Evolutionary conservation across 2,888 invertebrate species (phyloP).

Genomic region (Ophion ellenae): DNA sequence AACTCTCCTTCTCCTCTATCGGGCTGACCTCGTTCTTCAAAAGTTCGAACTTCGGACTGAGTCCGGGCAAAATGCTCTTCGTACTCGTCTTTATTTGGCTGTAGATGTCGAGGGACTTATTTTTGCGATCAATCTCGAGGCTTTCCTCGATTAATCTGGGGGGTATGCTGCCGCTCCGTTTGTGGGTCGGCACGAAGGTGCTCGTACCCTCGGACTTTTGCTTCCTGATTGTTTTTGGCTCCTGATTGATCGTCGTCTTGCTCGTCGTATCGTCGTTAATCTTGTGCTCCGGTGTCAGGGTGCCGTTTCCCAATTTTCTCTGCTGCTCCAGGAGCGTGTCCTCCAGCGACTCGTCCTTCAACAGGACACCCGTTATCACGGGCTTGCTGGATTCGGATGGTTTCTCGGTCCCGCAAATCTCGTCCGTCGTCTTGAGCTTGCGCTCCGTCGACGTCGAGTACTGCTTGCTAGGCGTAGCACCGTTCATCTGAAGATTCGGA

Average conservation of each 20-base stretch:
- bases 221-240: constrained; percentile 35
- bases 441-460: constrained; percentile 74
- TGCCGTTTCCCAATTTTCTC: constrained; percentile 84
- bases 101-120: constrained; percentile 84
- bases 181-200: constrained; percentile 84
- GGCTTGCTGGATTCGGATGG: constrained; percentile 86
- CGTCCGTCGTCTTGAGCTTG: constrained; percentile 77
- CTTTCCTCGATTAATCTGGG: constrained; percentile 85
- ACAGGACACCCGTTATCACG: constrained; percentile 89
- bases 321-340: constrained; percentile 84
- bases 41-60: constrained; percentile 87
- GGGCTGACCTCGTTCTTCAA: constrained; percentile 85
- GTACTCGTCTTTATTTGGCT: constrained; percentile 85
- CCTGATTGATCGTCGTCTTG: constrained; percentile 65
- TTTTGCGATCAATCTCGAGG: constrained; percentile 79
- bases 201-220: constrained; percentile 78
- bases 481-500: constrained; percentile 79
- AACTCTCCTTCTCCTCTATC: constrained; percentile 81
- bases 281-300: constrained; percentile 79
- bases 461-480: constrained; percentile 74
- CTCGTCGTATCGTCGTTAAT: constrained; percentile 60
- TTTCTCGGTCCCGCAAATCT: constrained; percentile 82
- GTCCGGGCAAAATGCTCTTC: constrained; percentile 84
- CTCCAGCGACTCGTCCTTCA: constrained; percentile 87
- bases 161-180: constrained; percentile 85